Conservation (phyloP, 2,113 vertebrate species). For the Benitochromis conjunctus region DNA sequence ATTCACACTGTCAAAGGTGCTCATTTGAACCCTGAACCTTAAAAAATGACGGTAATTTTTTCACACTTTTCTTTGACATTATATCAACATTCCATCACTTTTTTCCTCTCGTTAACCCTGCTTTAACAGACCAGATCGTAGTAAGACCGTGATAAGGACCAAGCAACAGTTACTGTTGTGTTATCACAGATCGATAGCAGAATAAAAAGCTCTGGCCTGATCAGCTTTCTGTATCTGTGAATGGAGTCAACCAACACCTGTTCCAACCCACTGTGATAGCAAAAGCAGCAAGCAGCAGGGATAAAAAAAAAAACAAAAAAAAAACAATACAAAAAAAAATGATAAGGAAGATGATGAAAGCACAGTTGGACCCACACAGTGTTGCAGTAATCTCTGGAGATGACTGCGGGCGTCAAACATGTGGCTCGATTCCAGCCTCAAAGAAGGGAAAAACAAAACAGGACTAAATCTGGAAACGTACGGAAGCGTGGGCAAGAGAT, state of each 20-base stretch:
- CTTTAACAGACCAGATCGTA: not conserved
- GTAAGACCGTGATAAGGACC: not conserved
- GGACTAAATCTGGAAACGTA: constrained; percentile 40
- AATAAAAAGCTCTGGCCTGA: not conserved
- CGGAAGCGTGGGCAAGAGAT: constrained; percentile 36
- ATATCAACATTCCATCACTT: not conserved
- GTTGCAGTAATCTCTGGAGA: constrained; percentile 35
- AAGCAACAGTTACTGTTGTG: not conserved
- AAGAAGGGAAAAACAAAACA: constrained; percentile 30
- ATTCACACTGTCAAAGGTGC: not conserved
- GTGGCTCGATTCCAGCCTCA: constrained; percentile 12
- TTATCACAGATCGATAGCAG: not conserved
- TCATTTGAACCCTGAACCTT: not conserved
- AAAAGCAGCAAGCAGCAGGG: not conserved
- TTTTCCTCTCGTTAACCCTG: not conserved
- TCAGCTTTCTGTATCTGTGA: not conserved
- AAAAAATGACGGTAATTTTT: not conserved
- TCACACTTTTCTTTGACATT: not conserved
- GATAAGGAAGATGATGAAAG: not conserved
- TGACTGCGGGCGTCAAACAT: constrained; percentile 15
- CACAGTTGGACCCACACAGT: constrained; percentile 36
- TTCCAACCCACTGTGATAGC: not conserved
- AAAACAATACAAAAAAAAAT: not conserved
- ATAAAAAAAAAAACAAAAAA: not conserved
- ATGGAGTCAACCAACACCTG: not conserved